Conservation (phyloP, 2,888 invertebrate species). For the Peribatodes rhomboidaria region DNA sequence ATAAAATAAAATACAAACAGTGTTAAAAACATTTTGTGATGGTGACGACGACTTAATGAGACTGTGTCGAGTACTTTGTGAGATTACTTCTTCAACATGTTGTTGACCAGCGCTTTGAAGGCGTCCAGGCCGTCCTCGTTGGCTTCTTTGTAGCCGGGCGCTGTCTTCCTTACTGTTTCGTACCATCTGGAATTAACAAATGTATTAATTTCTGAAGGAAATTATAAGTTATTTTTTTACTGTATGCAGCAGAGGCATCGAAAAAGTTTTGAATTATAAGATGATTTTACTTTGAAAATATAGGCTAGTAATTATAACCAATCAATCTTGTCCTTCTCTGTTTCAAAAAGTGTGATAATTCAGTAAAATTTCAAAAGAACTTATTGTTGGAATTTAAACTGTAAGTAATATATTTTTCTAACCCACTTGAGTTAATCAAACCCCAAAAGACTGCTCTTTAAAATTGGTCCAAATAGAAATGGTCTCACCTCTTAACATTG, state of each 20-base stretch:
- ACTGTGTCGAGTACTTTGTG: conserved; percentile 26
- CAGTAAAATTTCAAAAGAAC: too few relatives aligned
- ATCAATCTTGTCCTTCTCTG: too few relatives aligned
- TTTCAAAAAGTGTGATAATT: too few relatives aligned
- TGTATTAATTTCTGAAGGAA: neutral
- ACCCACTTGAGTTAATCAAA: too few relatives aligned
- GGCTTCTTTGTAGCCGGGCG: conserved; percentile 84
- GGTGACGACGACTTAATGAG: conserved; percentile 43
- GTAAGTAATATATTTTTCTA: too few relatives aligned
- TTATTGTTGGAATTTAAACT: too few relatives aligned
- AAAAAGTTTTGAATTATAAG: too few relatives aligned
- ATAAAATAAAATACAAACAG: conserved; percentile 56
- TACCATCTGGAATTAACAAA: conserved; percentile 68
- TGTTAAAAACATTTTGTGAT: conserved; percentile 56
- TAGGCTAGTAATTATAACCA: too few relatives aligned
- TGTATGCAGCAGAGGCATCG: too few relatives aligned
- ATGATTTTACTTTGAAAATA: too few relatives aligned
- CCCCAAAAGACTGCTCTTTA: too few relatives aligned
- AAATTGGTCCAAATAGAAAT: neutral
- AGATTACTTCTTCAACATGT: conserved; percentile 76
- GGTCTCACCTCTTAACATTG: conserved; percentile 86
- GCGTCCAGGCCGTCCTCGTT: conserved; percentile 86
- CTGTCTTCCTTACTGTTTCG: conserved; percentile 74
- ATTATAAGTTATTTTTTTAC: neutral
- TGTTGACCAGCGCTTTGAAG: conserved; percentile 81